These are phyloP conservation scores for Halcyon leucocephala DNA, from an alignment of 2,797 vertebrate genomes.

Conservation along the genomic window DNA sequence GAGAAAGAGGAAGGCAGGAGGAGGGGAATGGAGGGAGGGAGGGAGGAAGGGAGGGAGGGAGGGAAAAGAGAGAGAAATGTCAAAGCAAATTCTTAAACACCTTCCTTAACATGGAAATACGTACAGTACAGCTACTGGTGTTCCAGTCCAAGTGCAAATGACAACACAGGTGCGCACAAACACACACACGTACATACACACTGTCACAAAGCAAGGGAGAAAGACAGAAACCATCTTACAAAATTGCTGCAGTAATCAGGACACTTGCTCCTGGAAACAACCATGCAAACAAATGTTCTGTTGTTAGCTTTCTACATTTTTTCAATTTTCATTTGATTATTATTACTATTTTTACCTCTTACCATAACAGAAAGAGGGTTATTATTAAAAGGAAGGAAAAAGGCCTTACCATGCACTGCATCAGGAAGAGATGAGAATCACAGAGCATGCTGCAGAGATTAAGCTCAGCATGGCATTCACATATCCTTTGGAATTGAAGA, in stretches of 20 bases:
- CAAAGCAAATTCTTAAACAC: background rate
- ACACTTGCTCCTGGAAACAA: slow-evolving; percentile 23
- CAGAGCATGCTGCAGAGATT: slow-evolving; percentile 86
- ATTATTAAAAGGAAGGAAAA: slow-evolving; percentile 53
- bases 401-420: slow-evolving; percentile 93
- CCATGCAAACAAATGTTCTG: background rate
- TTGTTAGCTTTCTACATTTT: background rate
- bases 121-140: background rate
- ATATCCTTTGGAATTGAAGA: slow-evolving; percentile 66
- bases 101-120: background rate
- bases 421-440: slow-evolving; percentile 93
- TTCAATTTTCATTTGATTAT: background rate
- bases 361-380: background rate
- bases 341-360: background rate
- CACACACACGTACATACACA: background rate
- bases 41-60: background rate
- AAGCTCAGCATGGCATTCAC: slow-evolving; percentile 73
- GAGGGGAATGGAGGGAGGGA: background rate
- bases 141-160: background rate
- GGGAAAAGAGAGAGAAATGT: background rate
- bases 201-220: background rate
- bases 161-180: slow-evolving; percentile 14
- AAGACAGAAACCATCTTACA: slow-evolving; percentile 38
- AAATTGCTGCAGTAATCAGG: slow-evolving; percentile 55
- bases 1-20: slow-evolving; percentile 8